Evolutionary conservation across 2,888 invertebrate genomes (phyloP).

Genomic region (Polyploca ridens): DNA sequence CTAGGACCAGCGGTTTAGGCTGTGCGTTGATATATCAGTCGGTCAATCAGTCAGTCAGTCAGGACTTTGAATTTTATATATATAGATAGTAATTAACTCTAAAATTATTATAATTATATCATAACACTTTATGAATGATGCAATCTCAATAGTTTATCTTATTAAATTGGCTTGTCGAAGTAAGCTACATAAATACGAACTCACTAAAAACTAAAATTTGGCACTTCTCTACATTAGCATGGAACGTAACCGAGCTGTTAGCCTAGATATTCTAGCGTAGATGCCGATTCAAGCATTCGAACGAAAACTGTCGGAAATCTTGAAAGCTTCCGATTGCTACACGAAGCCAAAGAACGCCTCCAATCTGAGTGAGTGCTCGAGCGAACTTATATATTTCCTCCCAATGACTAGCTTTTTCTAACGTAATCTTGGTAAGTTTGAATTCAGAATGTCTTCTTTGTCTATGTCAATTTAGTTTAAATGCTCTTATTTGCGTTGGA

Average conservation of each 20-base stretch:
- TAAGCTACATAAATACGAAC: background rate
- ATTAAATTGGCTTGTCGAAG: background rate
- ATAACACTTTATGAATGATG: too few relatives aligned
- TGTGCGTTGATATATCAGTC: too few relatives aligned
- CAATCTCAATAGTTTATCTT: too few relatives aligned
- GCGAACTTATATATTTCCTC: constrained; percentile 50
- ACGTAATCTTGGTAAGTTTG: background rate
- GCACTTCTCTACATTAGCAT: constrained; percentile 10
- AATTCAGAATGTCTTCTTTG: background rate
- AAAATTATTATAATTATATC: too few relatives aligned
- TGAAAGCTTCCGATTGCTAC: constrained; percentile 66
- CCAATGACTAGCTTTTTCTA: constrained; percentile 54
- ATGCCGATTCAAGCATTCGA: constrained; percentile 37
- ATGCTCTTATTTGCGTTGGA: background rate
- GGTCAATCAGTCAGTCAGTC: too few relatives aligned
- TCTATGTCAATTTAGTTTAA: background rate
- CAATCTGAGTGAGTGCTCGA: constrained; percentile 74
- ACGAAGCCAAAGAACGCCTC: constrained; percentile 52
- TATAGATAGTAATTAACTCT: too few relatives aligned
- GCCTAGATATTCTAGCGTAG: constrained; percentile 12
- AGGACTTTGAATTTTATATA: too few relatives aligned
- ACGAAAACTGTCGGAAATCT: constrained; percentile 61
- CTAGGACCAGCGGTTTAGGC: too few relatives aligned
- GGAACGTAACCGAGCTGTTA: constrained; percentile 14
- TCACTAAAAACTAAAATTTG: constrained; percentile 8